These are phyloP conservation scores for Pseudochromis fuscus DNA, from an alignment of 2,797 vertebrate genomes.

Conservation along the genomic window DNA sequence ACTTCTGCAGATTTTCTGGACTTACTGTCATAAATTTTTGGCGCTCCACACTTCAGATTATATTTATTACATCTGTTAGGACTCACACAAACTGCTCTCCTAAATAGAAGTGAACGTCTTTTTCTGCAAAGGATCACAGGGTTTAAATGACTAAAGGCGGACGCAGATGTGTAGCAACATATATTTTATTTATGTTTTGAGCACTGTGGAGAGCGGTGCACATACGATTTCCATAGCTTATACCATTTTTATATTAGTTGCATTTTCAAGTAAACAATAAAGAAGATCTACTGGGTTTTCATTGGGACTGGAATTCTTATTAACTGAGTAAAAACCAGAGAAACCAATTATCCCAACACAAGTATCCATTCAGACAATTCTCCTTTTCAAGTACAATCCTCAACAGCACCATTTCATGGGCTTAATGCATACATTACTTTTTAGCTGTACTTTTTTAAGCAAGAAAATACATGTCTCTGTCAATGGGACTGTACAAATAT, in stretches of 20 bases:
- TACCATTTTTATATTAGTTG: slow-evolving; percentile 74
- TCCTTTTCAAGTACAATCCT: slow-evolving; percentile 71
- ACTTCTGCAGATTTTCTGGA: slow-evolving; percentile 76
- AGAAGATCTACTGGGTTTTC: slow-evolving; percentile 62
- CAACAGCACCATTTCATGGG: slow-evolving; percentile 74
- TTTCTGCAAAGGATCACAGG: neutral
- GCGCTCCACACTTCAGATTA: slow-evolving; percentile 26
- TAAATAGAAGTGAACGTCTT: slow-evolving; percentile 45
- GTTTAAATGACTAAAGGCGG: slow-evolving; percentile 33
- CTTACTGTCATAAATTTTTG: slow-evolving; percentile 78
- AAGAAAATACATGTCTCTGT: slow-evolving; percentile 79
- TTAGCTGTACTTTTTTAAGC: slow-evolving; percentile 49
- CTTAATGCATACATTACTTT: slow-evolving; percentile 69
- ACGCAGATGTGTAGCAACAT: slow-evolving; percentile 56
- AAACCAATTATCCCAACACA: slow-evolving; percentile 55
- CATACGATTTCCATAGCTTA: slow-evolving; percentile 74
- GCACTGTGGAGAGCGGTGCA: slow-evolving; percentile 74
- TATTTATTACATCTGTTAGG: slow-evolving; percentile 48
- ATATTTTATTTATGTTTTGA: slow-evolving; percentile 79
- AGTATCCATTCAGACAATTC: slow-evolving; percentile 52
- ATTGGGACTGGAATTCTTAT: slow-evolving; percentile 43
- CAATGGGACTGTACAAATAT: slow-evolving; percentile 80
- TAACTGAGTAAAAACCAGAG: slow-evolving; percentile 60
- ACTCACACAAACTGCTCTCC: slow-evolving; percentile 43
- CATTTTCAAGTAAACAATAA: slow-evolving; percentile 79